phyloP scores from a whole-genome alignment of 2,888 invertebrate species.

The Cactoblastis cactorum region DNA sequence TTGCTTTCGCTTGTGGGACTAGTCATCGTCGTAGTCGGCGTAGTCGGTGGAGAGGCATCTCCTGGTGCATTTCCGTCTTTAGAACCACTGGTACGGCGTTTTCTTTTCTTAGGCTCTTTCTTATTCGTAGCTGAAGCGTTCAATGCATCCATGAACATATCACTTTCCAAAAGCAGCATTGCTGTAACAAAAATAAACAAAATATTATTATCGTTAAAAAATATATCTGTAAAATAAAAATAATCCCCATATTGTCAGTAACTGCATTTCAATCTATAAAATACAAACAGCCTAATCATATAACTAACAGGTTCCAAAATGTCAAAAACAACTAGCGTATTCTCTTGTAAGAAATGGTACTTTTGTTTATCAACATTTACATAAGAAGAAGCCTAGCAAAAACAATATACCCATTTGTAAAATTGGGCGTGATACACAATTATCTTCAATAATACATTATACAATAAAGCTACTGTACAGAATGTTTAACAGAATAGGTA shows the following conservation, averaged over 20 bases:
- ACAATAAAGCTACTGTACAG: no score
- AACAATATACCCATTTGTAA: no score
- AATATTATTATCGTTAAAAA: neutral
- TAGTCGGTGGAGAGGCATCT: conserved; percentile 77
- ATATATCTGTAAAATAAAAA: no score
- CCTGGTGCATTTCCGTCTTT: conserved; percentile 80
- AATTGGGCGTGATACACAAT: no score
- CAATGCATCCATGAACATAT: conserved; percentile 95
- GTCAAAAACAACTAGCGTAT: no score
- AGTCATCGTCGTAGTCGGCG: conserved; percentile 69
- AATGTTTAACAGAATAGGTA: no score
- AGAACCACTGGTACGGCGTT: conserved; percentile 84
- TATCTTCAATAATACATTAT: no score
- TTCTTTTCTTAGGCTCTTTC: conserved; percentile 88
- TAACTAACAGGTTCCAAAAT: neutral
- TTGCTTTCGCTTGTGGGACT: conserved; percentile 67
- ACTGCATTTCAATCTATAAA: no score
- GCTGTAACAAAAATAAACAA: conserved; percentile 77
- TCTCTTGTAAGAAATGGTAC: no score
- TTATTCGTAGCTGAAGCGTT: conserved; percentile 87
- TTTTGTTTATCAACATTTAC: no score
- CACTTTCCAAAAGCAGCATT: conserved; percentile 90
- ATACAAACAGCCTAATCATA: neutral
- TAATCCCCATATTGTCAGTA: no score
- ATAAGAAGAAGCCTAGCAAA: no score